A percentile compares a stretch with the other conserved stretches of the same genome.
phyloP scores from a whole-genome alignment of 2,888 invertebrate species.

The Sphecodes monilicornis region DNA sequence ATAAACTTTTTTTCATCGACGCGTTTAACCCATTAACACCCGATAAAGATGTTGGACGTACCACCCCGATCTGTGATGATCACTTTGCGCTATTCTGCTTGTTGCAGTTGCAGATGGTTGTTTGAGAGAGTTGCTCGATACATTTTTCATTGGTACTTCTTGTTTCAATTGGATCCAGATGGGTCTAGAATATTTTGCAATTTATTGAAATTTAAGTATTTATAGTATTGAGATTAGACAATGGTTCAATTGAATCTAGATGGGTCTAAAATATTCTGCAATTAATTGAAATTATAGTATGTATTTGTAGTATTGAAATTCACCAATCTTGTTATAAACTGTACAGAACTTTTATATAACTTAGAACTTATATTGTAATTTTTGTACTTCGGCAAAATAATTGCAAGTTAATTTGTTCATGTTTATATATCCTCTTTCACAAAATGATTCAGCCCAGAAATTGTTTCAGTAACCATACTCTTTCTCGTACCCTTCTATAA shows the following conservation, averaged over 20 bases:
- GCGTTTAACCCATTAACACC: constrained; percentile 8
- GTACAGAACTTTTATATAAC: too few relatives aligned
- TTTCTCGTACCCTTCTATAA: background rate
- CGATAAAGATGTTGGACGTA: background rate
- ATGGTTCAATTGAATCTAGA: too few relatives aligned
- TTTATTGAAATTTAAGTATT: background rate
- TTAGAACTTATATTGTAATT: background rate
- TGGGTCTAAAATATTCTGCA: too few relatives aligned
- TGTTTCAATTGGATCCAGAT: background rate
- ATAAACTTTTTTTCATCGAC: background rate
- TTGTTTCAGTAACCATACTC: background rate
- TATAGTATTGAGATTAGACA: background rate
- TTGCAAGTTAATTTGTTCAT: background rate
- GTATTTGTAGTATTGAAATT: too few relatives aligned
- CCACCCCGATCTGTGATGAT: background rate
- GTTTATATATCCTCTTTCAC: too few relatives aligned
- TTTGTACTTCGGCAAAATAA: background rate
- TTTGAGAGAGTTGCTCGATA: background rate
- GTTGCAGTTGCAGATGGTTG: background rate
- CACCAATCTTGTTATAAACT: too few relatives aligned
- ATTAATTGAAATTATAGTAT: too few relatives aligned
- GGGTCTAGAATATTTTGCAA: background rate
- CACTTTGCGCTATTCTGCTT: background rate
- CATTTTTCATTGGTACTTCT: background rate
- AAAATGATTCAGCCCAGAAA: too few relatives aligned